phyloP scores from a whole-genome alignment of 2,888 invertebrate genomes.

The Magallana nippona region DNA sequence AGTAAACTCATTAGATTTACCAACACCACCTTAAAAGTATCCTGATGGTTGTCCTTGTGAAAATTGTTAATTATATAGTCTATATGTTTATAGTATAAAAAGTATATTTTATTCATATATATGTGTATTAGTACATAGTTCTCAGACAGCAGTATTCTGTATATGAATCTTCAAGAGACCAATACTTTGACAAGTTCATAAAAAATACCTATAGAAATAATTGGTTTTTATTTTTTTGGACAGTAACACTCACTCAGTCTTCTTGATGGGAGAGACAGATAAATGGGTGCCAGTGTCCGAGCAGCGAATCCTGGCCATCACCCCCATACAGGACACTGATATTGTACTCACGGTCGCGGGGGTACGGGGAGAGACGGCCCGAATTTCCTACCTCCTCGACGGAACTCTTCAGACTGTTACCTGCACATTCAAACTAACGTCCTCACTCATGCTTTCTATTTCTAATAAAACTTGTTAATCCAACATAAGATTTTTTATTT shows the following conservation, averaged over 20 bases:
- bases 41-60: no score
- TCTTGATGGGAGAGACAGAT: conserved; percentile 56
- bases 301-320: conserved; percentile 50
- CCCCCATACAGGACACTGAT: conserved; percentile 34
- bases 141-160: no score
- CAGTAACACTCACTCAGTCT: neutral
- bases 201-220: no score
- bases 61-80: no score
- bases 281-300: conserved; percentile 64
- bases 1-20: no score
- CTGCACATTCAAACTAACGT: conserved; percentile 36
- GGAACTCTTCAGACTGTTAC: conserved; percentile 35
- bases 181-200: no score
- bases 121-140: no score
- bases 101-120: no score
- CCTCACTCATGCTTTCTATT: neutral
- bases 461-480: neutral
- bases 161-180: no score
- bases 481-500: no score
- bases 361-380: conserved; percentile 44
- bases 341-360: conserved; percentile 52
- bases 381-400: conserved; percentile 46
- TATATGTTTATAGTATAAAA: no score
- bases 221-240: neutral
- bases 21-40: no score